These are phyloP conservation scores for Sapajus apella DNA, from an alignment of 2,113 vertebrate species.

Conservation along the genomic window DNA sequence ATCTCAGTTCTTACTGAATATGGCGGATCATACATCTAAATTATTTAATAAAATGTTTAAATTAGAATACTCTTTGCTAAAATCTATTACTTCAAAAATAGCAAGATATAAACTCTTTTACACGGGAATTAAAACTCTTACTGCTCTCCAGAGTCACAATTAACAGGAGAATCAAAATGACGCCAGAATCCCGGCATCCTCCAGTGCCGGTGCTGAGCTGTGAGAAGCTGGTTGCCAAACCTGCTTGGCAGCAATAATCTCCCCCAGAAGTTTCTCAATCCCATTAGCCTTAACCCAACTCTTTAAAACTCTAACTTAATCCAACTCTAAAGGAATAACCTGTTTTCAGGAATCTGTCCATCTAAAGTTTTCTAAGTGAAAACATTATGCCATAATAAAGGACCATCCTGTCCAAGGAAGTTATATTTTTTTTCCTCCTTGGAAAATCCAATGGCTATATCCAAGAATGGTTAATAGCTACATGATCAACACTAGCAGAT, in stretches of 20 bases:
- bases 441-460: neutral
- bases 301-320: neutral
- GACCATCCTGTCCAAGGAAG: neutral
- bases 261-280: neutral
- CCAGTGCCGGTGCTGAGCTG: neutral
- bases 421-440: neutral
- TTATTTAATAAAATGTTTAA: conserved; percentile 92
- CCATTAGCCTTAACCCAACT: neutral
- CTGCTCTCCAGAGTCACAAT: neutral
- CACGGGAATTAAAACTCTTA: neutral
- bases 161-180: neutral
- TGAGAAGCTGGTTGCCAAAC: neutral
- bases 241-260: neutral
- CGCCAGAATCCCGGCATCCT: neutral
- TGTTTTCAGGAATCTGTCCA: neutral
- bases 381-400: neutral
- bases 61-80: conserved; percentile 89
- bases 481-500: no score
- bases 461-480: neutral
- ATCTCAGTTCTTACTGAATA: conserved; percentile 92
- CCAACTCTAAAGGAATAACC: neutral
- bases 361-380: neutral
- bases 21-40: conserved; percentile 97
- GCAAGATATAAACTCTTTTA: conserved; percentile 57
- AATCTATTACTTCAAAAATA: conserved; percentile 71